phyloP scores from a whole-genome alignment of 2,888 invertebrate species.

The Villa cingulata region DNA sequence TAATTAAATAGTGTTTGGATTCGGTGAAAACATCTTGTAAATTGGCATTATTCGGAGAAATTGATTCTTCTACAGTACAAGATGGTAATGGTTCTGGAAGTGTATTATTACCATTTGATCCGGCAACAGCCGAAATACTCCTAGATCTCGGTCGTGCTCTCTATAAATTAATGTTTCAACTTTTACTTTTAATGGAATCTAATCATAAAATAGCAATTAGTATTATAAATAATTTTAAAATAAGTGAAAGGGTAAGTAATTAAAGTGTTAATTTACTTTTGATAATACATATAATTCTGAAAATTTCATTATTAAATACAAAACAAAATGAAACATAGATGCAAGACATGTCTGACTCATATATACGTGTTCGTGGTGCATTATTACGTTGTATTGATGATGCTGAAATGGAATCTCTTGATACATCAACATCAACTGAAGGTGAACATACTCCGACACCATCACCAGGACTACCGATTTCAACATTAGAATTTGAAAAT shows the following conservation, averaged over 20 bases:
- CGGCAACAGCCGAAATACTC: constrained; percentile 54
- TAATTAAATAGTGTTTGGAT: constrained; percentile 58
- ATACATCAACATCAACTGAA: constrained; percentile 40
- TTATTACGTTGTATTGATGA: constrained; percentile 46
- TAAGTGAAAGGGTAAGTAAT: constrained; percentile 41
- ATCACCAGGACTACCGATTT: constrained; percentile 39
- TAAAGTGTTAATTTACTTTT: too few relatives aligned
- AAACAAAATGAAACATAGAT: constrained; percentile 31
- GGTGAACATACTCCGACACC: constrained; percentile 53
- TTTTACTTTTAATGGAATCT: constrained; percentile 75
- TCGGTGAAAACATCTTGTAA: constrained; percentile 71
- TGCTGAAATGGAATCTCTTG: constrained; percentile 40
- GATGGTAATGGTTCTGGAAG: constrained; percentile 16
- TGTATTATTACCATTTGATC: constrained; percentile 37
- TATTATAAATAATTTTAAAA: constrained; percentile 42
- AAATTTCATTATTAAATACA: background rate
- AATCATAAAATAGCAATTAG: constrained; percentile 70
- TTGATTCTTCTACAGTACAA: constrained; percentile 35
- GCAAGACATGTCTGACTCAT: constrained; percentile 49
- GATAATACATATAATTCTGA: too few relatives aligned
- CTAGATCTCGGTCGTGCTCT: constrained; percentile 74
- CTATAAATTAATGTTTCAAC: constrained; percentile 86
- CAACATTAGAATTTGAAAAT: constrained; percentile 30
- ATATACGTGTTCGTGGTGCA: constrained; percentile 44
- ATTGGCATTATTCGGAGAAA: constrained; percentile 52